A percentile compares a stretch with the other conserved stretches of the same genome.
Conservation (phyloP, 1,140 invertebrate species). For the Drosophila willistoni region DNA sequence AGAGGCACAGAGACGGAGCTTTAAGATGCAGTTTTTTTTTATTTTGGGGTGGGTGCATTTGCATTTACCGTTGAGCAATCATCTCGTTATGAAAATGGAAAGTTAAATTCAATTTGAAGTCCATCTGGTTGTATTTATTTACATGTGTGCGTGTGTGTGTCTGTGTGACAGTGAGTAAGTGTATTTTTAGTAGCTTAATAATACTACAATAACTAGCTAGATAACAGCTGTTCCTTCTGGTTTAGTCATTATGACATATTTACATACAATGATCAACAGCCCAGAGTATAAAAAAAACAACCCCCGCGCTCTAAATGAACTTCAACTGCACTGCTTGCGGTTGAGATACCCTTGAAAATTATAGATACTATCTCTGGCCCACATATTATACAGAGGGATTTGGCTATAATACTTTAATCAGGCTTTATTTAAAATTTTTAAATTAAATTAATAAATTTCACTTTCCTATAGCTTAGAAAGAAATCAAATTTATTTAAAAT, state of each 20-base stretch:
- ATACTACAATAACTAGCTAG: slow-evolving; percentile 3
- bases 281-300: not conserved
- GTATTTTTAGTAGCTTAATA: slow-evolving; percentile 4
- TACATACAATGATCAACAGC: not conserved
- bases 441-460: no score
- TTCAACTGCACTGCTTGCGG: no score
- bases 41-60: slow-evolving; percentile 34
- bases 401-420: no score
- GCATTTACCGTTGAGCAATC: slow-evolving; percentile 29
- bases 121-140: not conserved
- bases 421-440: no score
- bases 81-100: slow-evolving; percentile 56
- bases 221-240: slow-evolving; percentile 7
- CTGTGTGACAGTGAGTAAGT: slow-evolving; percentile 1
- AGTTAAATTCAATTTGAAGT: slow-evolving; percentile 38
- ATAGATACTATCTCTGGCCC: not conserved
- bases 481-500: no score
- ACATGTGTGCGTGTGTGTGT: not conserved
- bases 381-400: no score
- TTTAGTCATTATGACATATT: no score
- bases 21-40: slow-evolving; percentile 20
- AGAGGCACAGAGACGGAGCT: not conserved
- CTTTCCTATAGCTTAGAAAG: no score
- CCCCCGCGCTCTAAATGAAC: not conserved
- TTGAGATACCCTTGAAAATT: not conserved